Evolutionary conservation across 2,113 vertebrate genomes (phyloP), one percentile per base, ranked within the genome.

Genomic region (Campylomormyrus numenius): DNA sequence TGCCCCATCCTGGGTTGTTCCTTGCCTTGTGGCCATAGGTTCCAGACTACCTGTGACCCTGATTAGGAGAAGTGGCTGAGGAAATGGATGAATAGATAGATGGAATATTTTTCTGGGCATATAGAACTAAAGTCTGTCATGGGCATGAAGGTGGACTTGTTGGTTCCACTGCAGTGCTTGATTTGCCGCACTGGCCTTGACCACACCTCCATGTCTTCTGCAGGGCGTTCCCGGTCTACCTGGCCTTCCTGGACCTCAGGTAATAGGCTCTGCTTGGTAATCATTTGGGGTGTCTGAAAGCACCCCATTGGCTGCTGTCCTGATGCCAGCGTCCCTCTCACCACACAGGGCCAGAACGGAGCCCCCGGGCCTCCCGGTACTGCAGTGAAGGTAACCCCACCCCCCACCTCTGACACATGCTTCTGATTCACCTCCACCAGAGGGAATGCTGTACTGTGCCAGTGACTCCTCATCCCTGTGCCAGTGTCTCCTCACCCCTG

Each of bases 171-270:
- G 49, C 85, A 35, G n/a, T 87, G 46, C 1, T 5, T 87, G 15
- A 87, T 49, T 42, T 80, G 13, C 35, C 31, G 0, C 35, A 48
- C 13, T 86, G 27, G 56, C 0, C 8, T 0, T 48, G 5, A 66
- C 48, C 50, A 42, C 46, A 5, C 77, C 39, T 50, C 27, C 15
- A 85, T 90, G 89, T 85, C 48, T 91, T 48, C 58, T 88, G 0
- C 70, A 96, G 94, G 97, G 95, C 80, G 89, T 89, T 17, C 92
- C 91, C 42, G 96, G 95, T 50, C 62, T 92, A 24, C 92, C 2
- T 88, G 96, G 96, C 21, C 91, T 93, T 3, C 88, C 90, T 62
- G 96, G 96, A 91, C 94, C 94, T 88, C 95, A 95, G 94, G 96
- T 97, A 93, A 85, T 50, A 49, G 17, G 46, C n/a, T 35, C 8